Evolutionary conservation across 2,888 invertebrate genomes (phyloP), one percentile per base, ranked within the genome.

Genomic region (Macropis europaea): DNA sequence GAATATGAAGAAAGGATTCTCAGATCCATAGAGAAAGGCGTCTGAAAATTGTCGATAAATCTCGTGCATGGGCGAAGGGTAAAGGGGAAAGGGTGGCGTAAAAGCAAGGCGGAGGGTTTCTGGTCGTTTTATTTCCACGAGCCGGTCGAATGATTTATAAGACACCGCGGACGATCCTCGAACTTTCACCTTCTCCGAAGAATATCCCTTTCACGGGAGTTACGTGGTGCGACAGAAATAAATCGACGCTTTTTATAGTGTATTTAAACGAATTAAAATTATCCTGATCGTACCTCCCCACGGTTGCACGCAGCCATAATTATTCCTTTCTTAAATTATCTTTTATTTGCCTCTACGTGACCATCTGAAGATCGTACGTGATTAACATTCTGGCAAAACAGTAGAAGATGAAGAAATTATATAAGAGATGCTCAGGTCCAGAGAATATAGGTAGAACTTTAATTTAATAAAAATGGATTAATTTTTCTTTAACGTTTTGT

Each of bases 161-260:
- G 24, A 54, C 57, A 45, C 9, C 42, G 50, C 6, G 62, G 48
- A 53, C 73, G 72, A 67, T 56, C 53, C 61, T 72, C 61, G 62
- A 59, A 72, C 66, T 74, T 73, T 74, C 72, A 66, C 72, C 73
- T 73, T 61, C 61, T 11, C 30, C 3, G 34, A 56, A 13, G 60
- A 50, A 43, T 60, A 71, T 45, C 34, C 34, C 69, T 48, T 54
- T 71, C 54, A 15, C 38, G 38, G 50, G 30, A 30, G 32, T 67
- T 59, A 40, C 47, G 17, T n/a, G 30, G 30, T 3, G 26, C 72
- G 30, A 43, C 48, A 48, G 30, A 63, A 63, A 73, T 59, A 59
- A 57, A 70, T 63, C 57, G 53, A 28, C 2, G 11, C 43, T 47
- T 62, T 53, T 72, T 54, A 70, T 26, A 36, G 42, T 24, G 36